These are phyloP conservation scores for Pangasius mekongensis DNA, from an alignment of 2,797 vertebrate species.

Conservation along the genomic window DNA sequence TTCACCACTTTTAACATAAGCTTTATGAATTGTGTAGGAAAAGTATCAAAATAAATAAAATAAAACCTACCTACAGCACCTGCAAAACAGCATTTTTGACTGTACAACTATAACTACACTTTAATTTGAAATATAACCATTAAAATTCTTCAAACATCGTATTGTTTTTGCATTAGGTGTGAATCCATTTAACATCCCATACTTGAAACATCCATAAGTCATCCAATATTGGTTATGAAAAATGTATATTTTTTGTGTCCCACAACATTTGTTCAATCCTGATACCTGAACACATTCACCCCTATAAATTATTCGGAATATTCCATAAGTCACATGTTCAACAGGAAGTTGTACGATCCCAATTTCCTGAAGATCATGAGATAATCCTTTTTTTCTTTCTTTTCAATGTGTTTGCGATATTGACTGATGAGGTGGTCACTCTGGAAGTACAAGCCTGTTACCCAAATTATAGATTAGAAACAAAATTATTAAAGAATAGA, in stretches of 20 bases:
- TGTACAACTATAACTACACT: neutral
- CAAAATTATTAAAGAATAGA: neutral
- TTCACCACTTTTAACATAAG: neutral
- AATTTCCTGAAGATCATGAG: neutral
- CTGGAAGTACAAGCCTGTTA: neutral
- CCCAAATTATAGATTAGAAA: neutral
- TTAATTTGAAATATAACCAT: neutral
- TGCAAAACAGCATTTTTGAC: neutral
- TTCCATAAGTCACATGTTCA: neutral
- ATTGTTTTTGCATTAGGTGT: neutral
- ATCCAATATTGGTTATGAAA: neutral
- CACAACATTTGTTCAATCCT: neutral
- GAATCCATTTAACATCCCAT: neutral
- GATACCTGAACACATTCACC: neutral
- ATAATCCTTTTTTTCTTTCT: neutral
- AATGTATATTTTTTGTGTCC: neutral
- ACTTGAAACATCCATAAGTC: neutral
- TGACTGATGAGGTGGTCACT: neutral
- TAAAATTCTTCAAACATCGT: neutral
- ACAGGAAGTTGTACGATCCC: neutral
- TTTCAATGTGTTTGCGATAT: neutral
- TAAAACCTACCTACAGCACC: neutral
- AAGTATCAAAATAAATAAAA: neutral
- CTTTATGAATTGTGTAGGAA: neutral
- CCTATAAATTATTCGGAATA: neutral